Base-by-base conservation (phyloP, 2,113 vertebrate genomes). In the Rhinolophus ferrumequinum region DNA sequence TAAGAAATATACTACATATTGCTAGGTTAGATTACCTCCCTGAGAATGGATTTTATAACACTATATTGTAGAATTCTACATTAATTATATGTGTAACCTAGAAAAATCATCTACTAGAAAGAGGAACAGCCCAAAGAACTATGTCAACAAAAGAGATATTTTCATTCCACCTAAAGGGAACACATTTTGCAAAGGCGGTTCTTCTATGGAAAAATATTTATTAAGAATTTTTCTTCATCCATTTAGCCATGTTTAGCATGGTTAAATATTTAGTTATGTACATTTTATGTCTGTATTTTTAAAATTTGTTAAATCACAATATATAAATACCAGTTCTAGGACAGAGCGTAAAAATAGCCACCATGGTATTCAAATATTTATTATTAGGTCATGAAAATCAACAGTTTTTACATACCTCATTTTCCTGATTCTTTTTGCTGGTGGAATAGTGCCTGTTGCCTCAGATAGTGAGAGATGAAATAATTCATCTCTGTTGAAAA, bases 321-420 rank as follows among this genome's bases (percentile, higher is more conserved):
- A 70, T 44, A 58, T 58, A 82, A 76, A 85, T 69, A 73, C 38
- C 77, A 24, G 35, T 72, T 88, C 70, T 79, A 97, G 62, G 58
- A 81, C 80, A 77, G 10, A 62, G 35, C 66, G 3, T 58, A 83
- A 50, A 26, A 62, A 44, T 72, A 4, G 21, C 22, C 19, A 38
- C 41, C 50, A 12, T 50, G 41, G 15, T 67, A 26, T 16, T 60
- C 64, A 77, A 67, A 76, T 62, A 52, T 69, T 84, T 50, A 52
- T n/a, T 62, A 44, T n/a, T 62, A 44, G 66, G 76, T 75, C 52
- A 90, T 79, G 58, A 90, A 89, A 94, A 88, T 13, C 54, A 77
- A 58, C 6, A 26, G 28, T 33, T 72, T 96, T 97, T 52, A 97
- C 87, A 41, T 82, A 92, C 90, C 91, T 97, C 86, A 93, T 97